Evolutionary conservation across 2,797 vertebrate species (phyloP).

Genomic region (Parotocinclus haroldoi): DNA sequence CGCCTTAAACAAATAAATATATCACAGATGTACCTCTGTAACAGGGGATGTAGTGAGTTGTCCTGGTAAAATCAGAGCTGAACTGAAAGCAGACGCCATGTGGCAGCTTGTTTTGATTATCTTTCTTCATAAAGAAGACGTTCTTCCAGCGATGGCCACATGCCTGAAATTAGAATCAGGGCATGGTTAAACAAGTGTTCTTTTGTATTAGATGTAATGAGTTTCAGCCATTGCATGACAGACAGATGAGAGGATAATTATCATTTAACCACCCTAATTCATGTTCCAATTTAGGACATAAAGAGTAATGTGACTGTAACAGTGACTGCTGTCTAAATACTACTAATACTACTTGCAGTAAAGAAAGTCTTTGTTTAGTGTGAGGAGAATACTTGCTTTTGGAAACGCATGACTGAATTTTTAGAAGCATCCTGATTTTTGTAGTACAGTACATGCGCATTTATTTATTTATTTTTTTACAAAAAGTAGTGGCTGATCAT

Average conservation of each 20-base stretch:
- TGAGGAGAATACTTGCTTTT: not conserved
- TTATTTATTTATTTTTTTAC: too few species aligned
- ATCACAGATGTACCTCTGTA: constrained; percentile 75
- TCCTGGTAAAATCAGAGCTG: constrained; percentile 68
- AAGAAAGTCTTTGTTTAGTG: not conserved
- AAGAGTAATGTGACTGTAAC: not conserved
- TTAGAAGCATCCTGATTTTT: too few species aligned
- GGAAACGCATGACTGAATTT: not conserved
- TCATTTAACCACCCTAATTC: not conserved
- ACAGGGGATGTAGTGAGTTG: constrained; percentile 76
- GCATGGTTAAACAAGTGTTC: constrained; percentile 28
- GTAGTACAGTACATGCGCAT: too few species aligned
- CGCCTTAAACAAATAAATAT: not conserved
- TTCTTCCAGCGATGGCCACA: constrained; percentile 98
- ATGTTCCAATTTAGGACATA: not conserved
- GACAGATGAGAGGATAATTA: constrained; percentile 12
- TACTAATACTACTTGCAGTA: too few species aligned
- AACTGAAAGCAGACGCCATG: constrained; percentile 83
- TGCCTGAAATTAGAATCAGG: constrained; percentile 70
- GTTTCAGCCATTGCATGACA: constrained; percentile 21
- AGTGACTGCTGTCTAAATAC: not conserved
- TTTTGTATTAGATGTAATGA: constrained; percentile 28
- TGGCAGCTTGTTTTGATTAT: constrained; percentile 80
- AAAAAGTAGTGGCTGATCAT: too few species aligned
- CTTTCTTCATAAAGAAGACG: constrained; percentile 72